Percentiles rank a stretch among this genome's conserved stretches.
Evolutionary conservation across 2,113 vertebrate genomes (phyloP).

Genomic region (Synchiropus splendidus): DNA sequence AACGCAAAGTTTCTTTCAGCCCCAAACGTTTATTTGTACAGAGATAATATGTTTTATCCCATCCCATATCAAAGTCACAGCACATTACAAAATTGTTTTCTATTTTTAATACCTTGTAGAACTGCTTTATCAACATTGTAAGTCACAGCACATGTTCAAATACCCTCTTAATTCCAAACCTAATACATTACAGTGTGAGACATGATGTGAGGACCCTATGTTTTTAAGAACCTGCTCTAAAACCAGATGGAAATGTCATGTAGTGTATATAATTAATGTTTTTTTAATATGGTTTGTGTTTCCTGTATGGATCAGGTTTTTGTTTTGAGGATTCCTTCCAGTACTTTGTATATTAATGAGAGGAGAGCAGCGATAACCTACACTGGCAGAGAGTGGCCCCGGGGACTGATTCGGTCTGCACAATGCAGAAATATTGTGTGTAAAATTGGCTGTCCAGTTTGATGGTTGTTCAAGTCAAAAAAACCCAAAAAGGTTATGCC

Average conservation of each 20-base stretch:
- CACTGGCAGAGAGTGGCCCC: no score
- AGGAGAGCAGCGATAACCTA: no score
- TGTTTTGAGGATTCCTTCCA: slow-evolving; percentile 8
- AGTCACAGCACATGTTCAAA: slow-evolving; percentile 14
- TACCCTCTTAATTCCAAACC: slow-evolving; percentile 21
- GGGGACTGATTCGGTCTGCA: no score
- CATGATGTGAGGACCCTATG: slow-evolving; percentile 18
- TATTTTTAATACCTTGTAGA: slow-evolving; percentile 12
- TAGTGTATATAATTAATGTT: slow-evolving; percentile 25
- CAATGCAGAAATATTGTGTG: no score
- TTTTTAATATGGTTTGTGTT: slow-evolving; percentile 21
- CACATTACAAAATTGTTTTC: slow-evolving; percentile 11
- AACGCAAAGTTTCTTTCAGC: no score
- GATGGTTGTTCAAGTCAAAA: no score
- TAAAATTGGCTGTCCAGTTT: no score
- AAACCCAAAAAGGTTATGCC: no score
- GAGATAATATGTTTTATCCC: no score
- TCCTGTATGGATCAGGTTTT: slow-evolving; percentile 23
- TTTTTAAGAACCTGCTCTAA: slow-evolving; percentile 18
- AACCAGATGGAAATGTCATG: slow-evolving; percentile 19
- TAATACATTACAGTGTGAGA: slow-evolving; percentile 26
- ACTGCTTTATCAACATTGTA: slow-evolving; percentile 12
- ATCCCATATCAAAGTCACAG: not conserved
- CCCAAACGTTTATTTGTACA: no score
- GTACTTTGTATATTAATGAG: not conserved